A percentile compares a stretch with the other conserved stretches of the same genome.
Evolutionary conservation across 2,797 vertebrate genomes (phyloP).

Genomic region (Labroides dimidiatus): DNA sequence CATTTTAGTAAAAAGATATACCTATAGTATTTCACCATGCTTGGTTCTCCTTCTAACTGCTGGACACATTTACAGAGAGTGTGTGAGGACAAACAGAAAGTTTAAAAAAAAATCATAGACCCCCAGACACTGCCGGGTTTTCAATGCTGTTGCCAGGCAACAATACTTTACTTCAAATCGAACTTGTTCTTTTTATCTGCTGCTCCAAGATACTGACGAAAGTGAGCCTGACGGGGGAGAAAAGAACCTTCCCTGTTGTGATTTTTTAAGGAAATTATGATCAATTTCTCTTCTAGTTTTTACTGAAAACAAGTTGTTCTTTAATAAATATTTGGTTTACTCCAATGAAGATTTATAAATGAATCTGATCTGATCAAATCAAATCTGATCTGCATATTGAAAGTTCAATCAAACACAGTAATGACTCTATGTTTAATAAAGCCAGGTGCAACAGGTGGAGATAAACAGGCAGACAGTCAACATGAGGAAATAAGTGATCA

Average conservation of each 20-base stretch:
- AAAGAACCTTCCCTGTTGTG: slow-evolving; percentile 20
- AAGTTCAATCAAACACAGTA: slow-evolving; percentile 7
- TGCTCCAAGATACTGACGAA: slow-evolving; percentile 63
- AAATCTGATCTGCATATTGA: no score
- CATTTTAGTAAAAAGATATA: background rate
- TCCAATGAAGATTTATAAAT: background rate
- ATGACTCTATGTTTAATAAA: background rate
- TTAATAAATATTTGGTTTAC: background rate
- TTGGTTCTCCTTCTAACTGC: slow-evolving; percentile 31
- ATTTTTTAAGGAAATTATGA: slow-evolving; percentile 8
- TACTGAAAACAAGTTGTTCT: background rate
- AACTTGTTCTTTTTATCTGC: slow-evolving; percentile 79
- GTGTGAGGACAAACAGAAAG: slow-evolving; percentile 71
- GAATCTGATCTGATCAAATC: slow-evolving; percentile 4
- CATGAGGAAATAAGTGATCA: slow-evolving; percentile 38
- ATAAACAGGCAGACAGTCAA: slow-evolving; percentile 20
- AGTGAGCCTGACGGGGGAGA: slow-evolving; percentile 57
- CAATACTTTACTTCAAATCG: slow-evolving; percentile 80
- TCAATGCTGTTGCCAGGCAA: slow-evolving; percentile 86
- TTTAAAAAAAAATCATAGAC: slow-evolving; percentile 55
- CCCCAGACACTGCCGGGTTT: slow-evolving; percentile 74
- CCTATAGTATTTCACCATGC: background rate
- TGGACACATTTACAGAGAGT: slow-evolving; percentile 63
- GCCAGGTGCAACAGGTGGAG: slow-evolving; percentile 1
- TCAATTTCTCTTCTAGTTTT: background rate